A percentile compares a stretch with the other conserved stretches of the same genome.
These are phyloP conservation scores for Bedellia somnulentella DNA, from an alignment of 2,888 invertebrate genomes.

Conservation along the genomic window DNA sequence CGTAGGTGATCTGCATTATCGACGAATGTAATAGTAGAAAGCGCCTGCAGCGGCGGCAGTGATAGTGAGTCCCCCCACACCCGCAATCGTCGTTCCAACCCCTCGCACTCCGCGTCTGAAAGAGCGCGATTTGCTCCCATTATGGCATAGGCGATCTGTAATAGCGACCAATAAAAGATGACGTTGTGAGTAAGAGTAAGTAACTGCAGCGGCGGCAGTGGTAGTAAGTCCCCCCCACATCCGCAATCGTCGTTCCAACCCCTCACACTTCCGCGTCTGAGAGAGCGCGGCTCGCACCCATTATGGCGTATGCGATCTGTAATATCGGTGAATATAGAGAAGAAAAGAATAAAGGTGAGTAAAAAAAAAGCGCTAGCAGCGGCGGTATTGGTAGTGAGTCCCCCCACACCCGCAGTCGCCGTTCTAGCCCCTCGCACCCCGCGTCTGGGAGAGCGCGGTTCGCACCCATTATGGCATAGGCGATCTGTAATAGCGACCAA, in stretches of 20 bases:
- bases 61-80: conserved; percentile 64
- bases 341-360: no score
- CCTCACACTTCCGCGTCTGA: conserved; percentile 78
- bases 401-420: conserved; percentile 74
- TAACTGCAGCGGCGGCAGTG: conserved; percentile 86
- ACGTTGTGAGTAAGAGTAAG: no score
- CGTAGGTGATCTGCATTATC: conserved; percentile 85
- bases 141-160: conserved; percentile 82
- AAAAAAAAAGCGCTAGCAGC: no score
- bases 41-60: conserved; percentile 84
- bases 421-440: conserved; percentile 81
- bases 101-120: conserved; percentile 78
- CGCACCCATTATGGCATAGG: conserved; percentile 89
- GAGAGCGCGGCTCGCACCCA: conserved; percentile 87
- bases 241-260: no score
- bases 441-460: conserved; percentile 83
- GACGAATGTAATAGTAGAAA: no score
- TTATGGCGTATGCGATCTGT: no score
- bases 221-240: conserved; percentile 55
- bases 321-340: no score
- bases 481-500: conserved; percentile 73
- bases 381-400: no score
- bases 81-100: conserved; percentile 77
- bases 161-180: no score
- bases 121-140: conserved; percentile 92